Base-by-base conservation (phyloP, 2,113 vertebrate species). In the Delphinapterus leucas region DNA sequence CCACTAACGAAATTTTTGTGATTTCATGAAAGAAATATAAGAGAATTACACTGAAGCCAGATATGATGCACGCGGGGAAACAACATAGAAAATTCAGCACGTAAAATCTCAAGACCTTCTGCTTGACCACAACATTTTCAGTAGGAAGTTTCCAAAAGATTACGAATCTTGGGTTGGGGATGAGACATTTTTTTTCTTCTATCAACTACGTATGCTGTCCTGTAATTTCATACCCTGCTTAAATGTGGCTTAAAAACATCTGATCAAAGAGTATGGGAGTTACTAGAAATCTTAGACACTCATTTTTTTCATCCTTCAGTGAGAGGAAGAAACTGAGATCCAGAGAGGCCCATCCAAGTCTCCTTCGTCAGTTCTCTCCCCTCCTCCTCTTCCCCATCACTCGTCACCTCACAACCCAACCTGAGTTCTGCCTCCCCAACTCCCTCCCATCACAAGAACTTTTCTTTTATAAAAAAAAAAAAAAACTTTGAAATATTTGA, bases 1-100 rank as follows among this genome's bases (percentile, higher is more conserved):
- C 92, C 71, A 91, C 93, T 96, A 55, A 88, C 88, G 60, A 96
- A 97, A 81, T 67, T 88, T 83, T 63, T 95, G 84, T 91, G n/a
- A 94, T 82, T 95, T 95, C 76, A 63, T 53, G 17, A 53, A 73
- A 90, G 33, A 86, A 95, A 68, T 77, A 9, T 67, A 79, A 93
- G 63, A 95, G 76, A 77, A 89, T 96, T 82, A 71, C 10, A 25
- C 28, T 94, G 15, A 96, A 53, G 28, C 85, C 90, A 90, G 94
- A 88, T 68, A 87, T 8, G 73, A 93, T 49, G 23, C 44, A 38
- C 49, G 12, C 38, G 65, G n/a, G 38, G n/a, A 92, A 90, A 73
- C 41, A 90, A 44, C 25, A 58, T 18, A 70, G 60, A 88, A 97
- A 88, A 91, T 60, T 93, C 7, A 63, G 81, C 77, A 44, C 53